Evolutionary conservation across 2,797 vertebrate species (phyloP).

Genomic region (Lutjanus argentimaculatus): DNA sequence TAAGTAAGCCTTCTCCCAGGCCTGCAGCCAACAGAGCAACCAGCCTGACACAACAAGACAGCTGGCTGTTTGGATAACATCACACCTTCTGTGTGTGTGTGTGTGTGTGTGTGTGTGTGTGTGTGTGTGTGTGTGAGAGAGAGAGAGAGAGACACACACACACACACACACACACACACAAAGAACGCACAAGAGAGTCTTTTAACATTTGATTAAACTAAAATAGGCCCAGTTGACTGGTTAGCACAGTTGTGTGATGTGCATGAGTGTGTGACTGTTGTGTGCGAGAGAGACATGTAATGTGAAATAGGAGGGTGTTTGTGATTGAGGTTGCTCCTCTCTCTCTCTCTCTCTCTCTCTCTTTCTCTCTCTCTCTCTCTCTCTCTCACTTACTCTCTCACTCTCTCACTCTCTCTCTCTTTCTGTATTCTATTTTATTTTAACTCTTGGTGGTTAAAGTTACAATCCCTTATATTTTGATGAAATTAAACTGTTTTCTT

Average conservation of each 20-base stretch:
- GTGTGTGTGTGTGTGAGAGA: not conserved
- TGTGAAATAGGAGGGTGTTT: not conserved
- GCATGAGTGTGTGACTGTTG: not conserved
- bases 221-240: constrained; percentile 23
- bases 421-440: not conserved
- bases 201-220: constrained; percentile 52
- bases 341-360: not conserved
- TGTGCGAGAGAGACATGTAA: not conserved
- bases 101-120: constrained; percentile 37
- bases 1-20: constrained; percentile 76
- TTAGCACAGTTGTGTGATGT: constrained; percentile 1
- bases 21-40: constrained; percentile 76
- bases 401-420: no score
- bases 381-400: no score
- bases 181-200: constrained; percentile 21
- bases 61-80: constrained; percentile 82
- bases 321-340: not conserved
- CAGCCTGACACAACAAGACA: constrained; percentile 81
- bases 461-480: not conserved
- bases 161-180: constrained; percentile 1
- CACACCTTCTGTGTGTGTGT: constrained; percentile 58
- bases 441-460: not conserved
- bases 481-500: no score
- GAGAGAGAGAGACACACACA: not conserved
- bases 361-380: no score